phyloP scores from a whole-genome alignment of 2,797 vertebrate genomes.

The Pantherophis alleghaniensis region DNA sequence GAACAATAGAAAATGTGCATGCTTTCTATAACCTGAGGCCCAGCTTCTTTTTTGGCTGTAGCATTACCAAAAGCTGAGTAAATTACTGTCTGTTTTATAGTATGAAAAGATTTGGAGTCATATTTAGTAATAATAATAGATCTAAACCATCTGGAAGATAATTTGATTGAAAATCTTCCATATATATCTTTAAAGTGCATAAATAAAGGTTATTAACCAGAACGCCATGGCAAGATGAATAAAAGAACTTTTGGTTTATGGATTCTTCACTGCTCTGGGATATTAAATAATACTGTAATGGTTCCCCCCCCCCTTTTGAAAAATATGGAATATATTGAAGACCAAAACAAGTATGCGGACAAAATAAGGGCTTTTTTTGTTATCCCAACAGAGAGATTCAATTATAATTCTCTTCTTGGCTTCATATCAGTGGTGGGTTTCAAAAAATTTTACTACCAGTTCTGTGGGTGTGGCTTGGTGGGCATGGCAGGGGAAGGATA shows the following conservation, averaged over 20 bases:
- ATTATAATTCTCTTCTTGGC: background rate
- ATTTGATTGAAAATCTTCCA: background rate
- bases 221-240: background rate
- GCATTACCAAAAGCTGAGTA: background rate
- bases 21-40: background rate
- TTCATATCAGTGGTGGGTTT: background rate
- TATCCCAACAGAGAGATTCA: background rate
- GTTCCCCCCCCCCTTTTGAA: background rate
- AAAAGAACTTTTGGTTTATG: background rate
- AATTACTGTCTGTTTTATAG: background rate
- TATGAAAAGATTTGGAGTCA: background rate
- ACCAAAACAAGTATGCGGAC: background rate
- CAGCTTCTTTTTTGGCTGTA: background rate
- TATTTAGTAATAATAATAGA: background rate
- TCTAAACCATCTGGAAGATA: background rate
- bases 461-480: too few species aligned
- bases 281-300: background rate
- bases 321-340: background rate
- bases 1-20: background rate
- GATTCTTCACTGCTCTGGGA: background rate
- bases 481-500: too few species aligned
- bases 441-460: too few species aligned
- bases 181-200: background rate
- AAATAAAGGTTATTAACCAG: background rate
- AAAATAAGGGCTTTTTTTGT: background rate